Base-by-base conservation (phyloP, 2,113 vertebrate species). In the Murina feae region DNA sequence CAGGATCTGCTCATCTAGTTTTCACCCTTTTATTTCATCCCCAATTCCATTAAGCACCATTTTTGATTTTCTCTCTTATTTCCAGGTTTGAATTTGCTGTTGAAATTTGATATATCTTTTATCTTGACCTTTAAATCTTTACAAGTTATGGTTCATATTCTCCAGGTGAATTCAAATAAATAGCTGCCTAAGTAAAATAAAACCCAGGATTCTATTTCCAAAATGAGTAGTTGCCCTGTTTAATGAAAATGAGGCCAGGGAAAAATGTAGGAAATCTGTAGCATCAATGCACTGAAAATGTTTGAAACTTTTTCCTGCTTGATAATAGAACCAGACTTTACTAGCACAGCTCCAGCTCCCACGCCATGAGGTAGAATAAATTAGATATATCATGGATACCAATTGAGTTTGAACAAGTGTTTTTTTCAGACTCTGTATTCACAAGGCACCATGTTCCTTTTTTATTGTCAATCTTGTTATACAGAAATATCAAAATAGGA, bases 401-500 rank as follows among this genome's bases (percentile, higher is more conserved):
- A 44, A 53, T 47, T 5, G 7, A 63, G 23, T 75, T 32, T 75
- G 47, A 94, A 91, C 4, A 65, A 39, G 12, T 18, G 3, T 69
- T 49, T 91, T 91, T 84, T 42, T 55, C 42, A 51, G 58, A 9
- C 23, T 86, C 28, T 49, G 6, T 63, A 74, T 84, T 88, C 42
- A 63, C 25, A 35, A 39, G 37, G 44, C 37, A 66, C 28, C 11
- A 9, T 71, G 32, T 53, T 84, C 17, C 23, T 93, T 91, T 65
- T 17, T 25, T 76, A 32, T 35, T 86, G 65, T 55, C 28, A 71
- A 86, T 86, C 9, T 65, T 66, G n/a, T 89, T 89, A 55, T 58
- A 47, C 4, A 89, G 60, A 95, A 89, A 89, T 86, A 86, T 39
- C 51, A 92, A 86, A 90, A 82, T 14, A 86, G 75, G 28, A 65